Evolutionary conservation across 2,888 invertebrate species (phyloP), one percentile per base, ranked within the genome.

Genomic region (Cephus spinipes): DNA sequence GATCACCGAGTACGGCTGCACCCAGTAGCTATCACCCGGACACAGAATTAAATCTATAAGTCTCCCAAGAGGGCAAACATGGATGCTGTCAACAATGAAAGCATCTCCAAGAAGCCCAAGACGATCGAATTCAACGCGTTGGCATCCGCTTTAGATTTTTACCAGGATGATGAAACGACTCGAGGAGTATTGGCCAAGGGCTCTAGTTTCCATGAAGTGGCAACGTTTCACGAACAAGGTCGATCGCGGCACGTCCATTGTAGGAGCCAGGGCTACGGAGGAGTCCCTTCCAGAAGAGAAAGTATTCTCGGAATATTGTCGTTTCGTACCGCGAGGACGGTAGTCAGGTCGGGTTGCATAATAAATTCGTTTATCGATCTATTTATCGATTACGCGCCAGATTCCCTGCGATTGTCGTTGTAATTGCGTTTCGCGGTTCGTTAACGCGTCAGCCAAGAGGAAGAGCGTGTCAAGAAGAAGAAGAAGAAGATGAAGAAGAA

Each of bases 401-500:
- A 79, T 79, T 79, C 76, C 76, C 23, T 23, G 34, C 75, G 78
- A 78, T 78, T 78, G 78, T 78, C 76, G 73, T 68, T 15, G 76
- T 76, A 79, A 79, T 79, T 79, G 79, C 79, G 73, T 79, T 73
- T 79, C 76, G 76, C 73, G 76, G 76, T 79, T 76, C 79, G 79
- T 79, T 79, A 79, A 31, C 79, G 34, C 34, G 33, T 33, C 71
- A 33, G 33, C 71, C 32, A 71, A 33, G 32, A 33, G 32, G 31
- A 12, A 23, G 71, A 12, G 1, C 71, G 31, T 55, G 55, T 23
- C 55, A 55, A 55, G 55, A 55, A 23, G 55, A 55, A 55, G 55
- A 55, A 23, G 55, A 71, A 71, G 71, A 71, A 71, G 71, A 32
- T 11, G 12, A 31, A 31, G 71, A 71, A 30, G 71, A 71, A 55